Conservation (phyloP, 2,797 vertebrate genomes). For the Clarias fuscus region DNA sequence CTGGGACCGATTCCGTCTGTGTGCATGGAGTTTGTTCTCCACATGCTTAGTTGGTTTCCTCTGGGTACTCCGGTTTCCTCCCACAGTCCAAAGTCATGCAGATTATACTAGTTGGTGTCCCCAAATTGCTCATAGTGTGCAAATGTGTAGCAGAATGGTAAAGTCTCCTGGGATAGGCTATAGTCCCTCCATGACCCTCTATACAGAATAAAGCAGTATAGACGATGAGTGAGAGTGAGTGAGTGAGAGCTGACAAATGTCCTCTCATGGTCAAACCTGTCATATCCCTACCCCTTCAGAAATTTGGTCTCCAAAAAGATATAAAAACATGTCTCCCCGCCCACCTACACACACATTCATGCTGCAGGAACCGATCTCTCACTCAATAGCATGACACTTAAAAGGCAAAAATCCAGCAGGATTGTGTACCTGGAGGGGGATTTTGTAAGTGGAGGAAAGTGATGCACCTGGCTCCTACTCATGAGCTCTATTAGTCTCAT, state of each 20-base stretch:
- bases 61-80: no score
- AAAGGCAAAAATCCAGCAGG: slow-evolving; percentile 49
- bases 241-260: neutral
- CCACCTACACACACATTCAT: slow-evolving; percentile 20
- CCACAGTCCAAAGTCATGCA: no score
- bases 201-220: no score
- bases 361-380: slow-evolving; percentile 40
- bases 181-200: no score
- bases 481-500: slow-evolving; percentile 44
- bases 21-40: no score
- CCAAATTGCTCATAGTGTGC: no score
- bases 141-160: no score
- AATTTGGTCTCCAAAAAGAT: neutral
- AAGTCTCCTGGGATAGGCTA: no score
- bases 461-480: slow-evolving; percentile 49
- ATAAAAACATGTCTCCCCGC: neutral
- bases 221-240: no score
- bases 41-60: no score
- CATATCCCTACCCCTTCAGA: neutral
- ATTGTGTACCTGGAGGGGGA: slow-evolving; percentile 49
- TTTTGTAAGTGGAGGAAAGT: slow-evolving; percentile 22
- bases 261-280: neutral
- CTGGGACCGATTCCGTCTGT: no score
- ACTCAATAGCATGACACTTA: slow-evolving; percentile 40
- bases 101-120: no score